phyloP scores from a whole-genome alignment of 2,888 invertebrate species.

The Atethmia centrago region DNA sequence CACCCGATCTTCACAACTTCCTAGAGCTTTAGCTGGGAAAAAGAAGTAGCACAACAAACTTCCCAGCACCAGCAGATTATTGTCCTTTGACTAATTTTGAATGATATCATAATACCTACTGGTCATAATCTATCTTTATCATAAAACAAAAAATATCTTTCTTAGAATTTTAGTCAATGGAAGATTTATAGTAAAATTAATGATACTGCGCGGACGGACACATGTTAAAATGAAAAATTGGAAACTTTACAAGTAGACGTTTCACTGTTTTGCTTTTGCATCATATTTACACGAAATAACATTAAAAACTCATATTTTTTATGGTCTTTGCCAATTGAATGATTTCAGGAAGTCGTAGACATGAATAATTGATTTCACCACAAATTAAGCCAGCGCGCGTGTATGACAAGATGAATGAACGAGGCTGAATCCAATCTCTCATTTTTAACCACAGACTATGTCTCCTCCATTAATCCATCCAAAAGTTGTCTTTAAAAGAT shows the following conservation, averaged over 20 bases:
- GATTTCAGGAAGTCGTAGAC: constrained; percentile 17
- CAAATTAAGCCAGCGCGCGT: neutral
- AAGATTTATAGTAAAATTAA: constrained; percentile 38
- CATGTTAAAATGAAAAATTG: constrained; percentile 34
- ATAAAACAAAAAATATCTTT: neutral
- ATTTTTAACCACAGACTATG: too few relatives aligned
- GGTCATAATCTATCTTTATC: constrained; percentile 2
- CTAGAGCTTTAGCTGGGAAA: too few relatives aligned
- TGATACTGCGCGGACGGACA: constrained; percentile 14
- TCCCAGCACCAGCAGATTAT: neutral
- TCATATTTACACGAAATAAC: constrained; percentile 45
- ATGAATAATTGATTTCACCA: constrained; percentile 22
- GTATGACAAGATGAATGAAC: constrained; percentile 22
- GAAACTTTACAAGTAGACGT: constrained; percentile 38
- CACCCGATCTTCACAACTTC: too few relatives aligned
- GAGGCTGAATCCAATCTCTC: too few relatives aligned
- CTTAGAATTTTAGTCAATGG: constrained; percentile 27
- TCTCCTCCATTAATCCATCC: too few relatives aligned
- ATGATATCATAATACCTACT: too few relatives aligned
- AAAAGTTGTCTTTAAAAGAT: too few relatives aligned
- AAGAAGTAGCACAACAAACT: neutral
- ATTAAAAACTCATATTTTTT: constrained; percentile 30
- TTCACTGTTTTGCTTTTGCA: constrained; percentile 33
- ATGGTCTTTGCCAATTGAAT: constrained; percentile 35
- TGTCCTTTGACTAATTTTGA: neutral